These are phyloP conservation scores for Campaea margaritaria DNA, from an alignment of 2,888 invertebrate species.

Conservation along the genomic window DNA sequence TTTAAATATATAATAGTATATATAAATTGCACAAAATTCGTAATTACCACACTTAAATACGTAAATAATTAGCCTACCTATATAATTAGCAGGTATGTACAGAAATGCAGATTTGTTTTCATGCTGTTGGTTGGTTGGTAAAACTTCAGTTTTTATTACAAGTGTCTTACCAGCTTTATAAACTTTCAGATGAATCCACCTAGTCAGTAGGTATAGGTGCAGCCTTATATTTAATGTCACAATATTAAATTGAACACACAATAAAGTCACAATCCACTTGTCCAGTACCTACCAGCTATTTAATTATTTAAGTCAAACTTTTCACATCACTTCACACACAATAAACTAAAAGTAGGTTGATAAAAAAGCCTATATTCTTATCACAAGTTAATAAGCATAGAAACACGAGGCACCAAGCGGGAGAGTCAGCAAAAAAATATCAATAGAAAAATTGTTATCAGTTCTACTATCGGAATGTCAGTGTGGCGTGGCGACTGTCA, in stretches of 20 bases:
- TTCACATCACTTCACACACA: conserved; percentile 67
- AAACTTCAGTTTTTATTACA: not conserved
- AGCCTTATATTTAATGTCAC: conserved; percentile 20
- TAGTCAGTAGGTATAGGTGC: conserved; percentile 15
- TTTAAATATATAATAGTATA: no score
- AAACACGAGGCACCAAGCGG: conserved; percentile 56
- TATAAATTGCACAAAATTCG: no score
- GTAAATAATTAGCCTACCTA: not conserved
- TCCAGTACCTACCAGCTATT: conserved; percentile 11
- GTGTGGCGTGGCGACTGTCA: conserved; percentile 85
- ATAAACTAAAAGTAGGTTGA: conserved; percentile 46
- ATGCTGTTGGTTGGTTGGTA: no score
- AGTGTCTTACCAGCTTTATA: conserved; percentile 15
- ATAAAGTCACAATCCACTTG: conserved; percentile 33
- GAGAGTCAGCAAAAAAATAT: conserved; percentile 74
- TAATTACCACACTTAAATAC: no score
- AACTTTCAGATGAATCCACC: conserved; percentile 15
- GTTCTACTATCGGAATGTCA: conserved; percentile 83
- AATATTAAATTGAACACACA: conserved; percentile 28
- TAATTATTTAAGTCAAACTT: conserved; percentile 24
- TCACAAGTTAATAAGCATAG: conserved; percentile 49
- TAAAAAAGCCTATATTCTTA: conserved; percentile 41
- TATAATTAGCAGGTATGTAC: no score
- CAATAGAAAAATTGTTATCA: conserved; percentile 80
- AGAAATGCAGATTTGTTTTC: not conserved